phyloP scores from a whole-genome alignment of 2,797 vertebrate species.

The Aulostomus chinensis region DNA sequence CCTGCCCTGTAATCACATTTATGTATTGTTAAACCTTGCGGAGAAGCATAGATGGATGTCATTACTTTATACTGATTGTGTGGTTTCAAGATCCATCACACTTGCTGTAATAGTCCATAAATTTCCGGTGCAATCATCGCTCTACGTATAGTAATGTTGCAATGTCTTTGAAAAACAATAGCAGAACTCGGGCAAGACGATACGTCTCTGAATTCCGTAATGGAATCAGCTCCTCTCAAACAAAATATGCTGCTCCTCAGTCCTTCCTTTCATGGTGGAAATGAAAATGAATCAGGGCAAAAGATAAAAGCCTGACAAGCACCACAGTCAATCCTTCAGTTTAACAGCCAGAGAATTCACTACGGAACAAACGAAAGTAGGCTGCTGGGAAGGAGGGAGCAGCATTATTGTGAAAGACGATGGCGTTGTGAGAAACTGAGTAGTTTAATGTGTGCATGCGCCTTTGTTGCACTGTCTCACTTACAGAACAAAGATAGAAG shows the following conservation, averaged over 20 bases:
- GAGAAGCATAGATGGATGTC: slow-evolving; percentile 42
- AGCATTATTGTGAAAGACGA: slow-evolving; percentile 56
- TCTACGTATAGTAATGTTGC: slow-evolving; percentile 67
- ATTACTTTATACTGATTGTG: slow-evolving; percentile 36
- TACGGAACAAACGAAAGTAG: slow-evolving; percentile 72
- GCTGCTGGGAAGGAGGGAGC: slow-evolving; percentile 60
- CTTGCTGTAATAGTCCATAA: slow-evolving; percentile 72
- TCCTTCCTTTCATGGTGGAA: slow-evolving; percentile 61
- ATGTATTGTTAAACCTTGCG: slow-evolving; percentile 47
- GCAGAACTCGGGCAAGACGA: slow-evolving; percentile 59
- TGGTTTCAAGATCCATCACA: slow-evolving; percentile 55
- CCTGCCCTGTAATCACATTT: slow-evolving; percentile 47
- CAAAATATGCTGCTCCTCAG: slow-evolving; percentile 58
- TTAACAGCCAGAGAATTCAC: slow-evolving; percentile 75
- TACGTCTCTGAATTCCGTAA: slow-evolving; percentile 61
- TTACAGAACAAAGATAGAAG: slow-evolving; percentile 28
- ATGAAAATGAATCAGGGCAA: slow-evolving; percentile 78
- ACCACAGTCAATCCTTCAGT: slow-evolving; percentile 73
- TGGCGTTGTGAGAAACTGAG: slow-evolving; percentile 32
- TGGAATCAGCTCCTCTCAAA: slow-evolving; percentile 49
- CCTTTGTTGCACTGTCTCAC: slow-evolving; percentile 35
- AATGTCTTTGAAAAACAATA: slow-evolving; percentile 71
- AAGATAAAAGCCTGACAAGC: slow-evolving; percentile 78
- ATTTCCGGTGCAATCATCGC: slow-evolving; percentile 69
- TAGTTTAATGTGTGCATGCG: slow-evolving; percentile 30